phyloP scores from a whole-genome alignment of 2,888 invertebrate genomes.

The Mellilla xanthometata region DNA sequence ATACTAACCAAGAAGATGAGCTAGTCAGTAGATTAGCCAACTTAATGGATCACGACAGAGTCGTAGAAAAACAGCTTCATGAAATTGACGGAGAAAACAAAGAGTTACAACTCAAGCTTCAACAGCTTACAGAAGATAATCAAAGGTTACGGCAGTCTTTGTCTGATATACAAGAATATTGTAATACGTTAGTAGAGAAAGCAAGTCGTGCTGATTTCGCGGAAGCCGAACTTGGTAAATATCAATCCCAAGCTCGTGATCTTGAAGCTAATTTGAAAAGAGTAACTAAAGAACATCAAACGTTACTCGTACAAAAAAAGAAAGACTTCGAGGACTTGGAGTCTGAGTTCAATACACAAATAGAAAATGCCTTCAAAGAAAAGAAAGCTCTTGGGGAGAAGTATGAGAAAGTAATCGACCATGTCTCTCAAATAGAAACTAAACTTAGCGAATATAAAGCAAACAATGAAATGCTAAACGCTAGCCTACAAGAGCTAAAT shows the following conservation, averaged over 20 bases:
- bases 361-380: constrained; percentile 71
- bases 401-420: constrained; percentile 72
- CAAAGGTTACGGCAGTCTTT: constrained; percentile 70
- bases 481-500: constrained; percentile 59
- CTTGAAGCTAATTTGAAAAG: constrained; percentile 70
- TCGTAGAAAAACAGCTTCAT: constrained; percentile 84
- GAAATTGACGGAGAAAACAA: constrained; percentile 81
- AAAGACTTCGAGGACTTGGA: constrained; percentile 72
- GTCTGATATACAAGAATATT: constrained; percentile 67
- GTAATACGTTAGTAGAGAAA: constrained; percentile 56
- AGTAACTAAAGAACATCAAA: constrained; percentile 59
- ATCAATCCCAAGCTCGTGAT: constrained; percentile 60
- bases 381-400: constrained; percentile 74
- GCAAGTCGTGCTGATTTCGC: constrained; percentile 54
- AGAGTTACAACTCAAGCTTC: constrained; percentile 78
- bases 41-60: constrained; percentile 84
- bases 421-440: constrained; percentile 61
- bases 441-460: constrained; percentile 61
- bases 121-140: constrained; percentile 76
- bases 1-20: constrained; percentile 84
- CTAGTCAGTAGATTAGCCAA: constrained; percentile 84
- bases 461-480: constrained; percentile 55
- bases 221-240: constrained; percentile 55
- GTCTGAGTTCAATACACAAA: constrained; percentile 68
- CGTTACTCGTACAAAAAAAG: constrained; percentile 65